Conservation (phyloP, 2,888 invertebrate genomes). For the Drosophila fulvimacula region DNA sequence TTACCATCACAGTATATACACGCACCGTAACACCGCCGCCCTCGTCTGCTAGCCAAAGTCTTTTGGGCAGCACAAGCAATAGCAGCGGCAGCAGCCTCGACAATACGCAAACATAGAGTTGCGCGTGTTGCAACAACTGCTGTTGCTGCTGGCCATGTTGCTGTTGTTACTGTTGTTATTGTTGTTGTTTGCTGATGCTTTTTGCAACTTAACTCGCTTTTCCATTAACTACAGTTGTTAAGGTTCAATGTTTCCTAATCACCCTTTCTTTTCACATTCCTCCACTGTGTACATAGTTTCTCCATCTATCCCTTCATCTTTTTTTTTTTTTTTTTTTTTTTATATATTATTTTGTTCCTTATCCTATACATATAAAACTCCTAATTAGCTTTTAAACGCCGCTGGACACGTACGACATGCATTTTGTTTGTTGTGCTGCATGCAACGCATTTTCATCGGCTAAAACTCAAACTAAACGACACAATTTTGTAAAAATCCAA, state of each 20-base stretch:
- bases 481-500: slow-evolving; percentile 23
- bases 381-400: slow-evolving; percentile 31
- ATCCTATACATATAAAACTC: slow-evolving; percentile 10
- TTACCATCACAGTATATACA: slow-evolving; percentile 21
- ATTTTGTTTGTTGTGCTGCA: slow-evolving; percentile 41
- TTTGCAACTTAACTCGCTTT: slow-evolving; percentile 14
- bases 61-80: slow-evolving; percentile 3
- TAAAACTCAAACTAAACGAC: slow-evolving; percentile 7
- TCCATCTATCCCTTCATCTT: not conserved
- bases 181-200: not conserved
- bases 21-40: slow-evolving; percentile 9
- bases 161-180: not conserved
- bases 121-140: not conserved
- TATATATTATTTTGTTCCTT: not conserved
- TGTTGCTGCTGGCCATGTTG: not conserved
- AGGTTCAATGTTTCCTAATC: slow-evolving; percentile 12
- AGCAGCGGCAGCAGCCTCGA: not conserved
- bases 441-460: slow-evolving; percentile 29
- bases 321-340: not conserved
- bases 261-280: not conserved
- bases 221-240: slow-evolving; percentile 8
- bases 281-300: slow-evolving; percentile 35
- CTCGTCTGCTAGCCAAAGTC: not conserved
- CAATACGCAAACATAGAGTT: not conserved
- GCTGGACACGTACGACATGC: slow-evolving; percentile 30